Percentiles rank a stretch among this genome's conserved stretches.
Evolutionary conservation across 2,888 invertebrate species (phyloP).

Genomic region (Oscheius myriophilus): DNA sequence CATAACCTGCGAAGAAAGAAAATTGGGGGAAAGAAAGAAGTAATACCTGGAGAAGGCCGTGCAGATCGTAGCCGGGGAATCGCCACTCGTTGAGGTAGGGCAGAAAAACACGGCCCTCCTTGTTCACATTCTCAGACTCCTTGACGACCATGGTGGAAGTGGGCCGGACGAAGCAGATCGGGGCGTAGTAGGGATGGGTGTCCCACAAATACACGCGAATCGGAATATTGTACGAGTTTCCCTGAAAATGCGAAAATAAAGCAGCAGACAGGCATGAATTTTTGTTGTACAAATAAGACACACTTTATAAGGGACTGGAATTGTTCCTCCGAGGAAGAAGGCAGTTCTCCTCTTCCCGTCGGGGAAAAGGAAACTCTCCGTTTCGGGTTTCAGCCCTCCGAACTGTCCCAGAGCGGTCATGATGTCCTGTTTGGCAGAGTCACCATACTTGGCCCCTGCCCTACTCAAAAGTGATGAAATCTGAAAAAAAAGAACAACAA

Average conservation of each 20-base stretch:
- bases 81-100: conserved; percentile 95
- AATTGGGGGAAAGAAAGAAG: not conserved
- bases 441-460: conserved; percentile 53
- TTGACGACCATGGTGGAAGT: conserved; percentile 92
- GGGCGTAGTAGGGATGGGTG: conserved; percentile 94
- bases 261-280: not conserved
- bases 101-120: conserved; percentile 88
- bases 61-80: conserved; percentile 82
- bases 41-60: conserved; percentile 82
- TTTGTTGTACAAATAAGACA: conserved; percentile 12
- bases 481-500: conserved; percentile 8
- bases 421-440: conserved; percentile 63
- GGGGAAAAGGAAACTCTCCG: conserved; percentile 61
- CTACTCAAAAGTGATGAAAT: conserved; percentile 36
- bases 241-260: conserved; percentile 72
- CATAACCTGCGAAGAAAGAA: conserved; percentile 78
- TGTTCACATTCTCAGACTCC: conserved; percentile 51
- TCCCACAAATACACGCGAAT: conserved; percentile 95
- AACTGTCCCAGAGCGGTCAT: conserved; percentile 59
- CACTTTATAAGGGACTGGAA: conserved; percentile 74
- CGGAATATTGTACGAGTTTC: conserved; percentile 90
- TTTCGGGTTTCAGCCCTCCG: conserved; percentile 56
- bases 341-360: conserved; percentile 72
- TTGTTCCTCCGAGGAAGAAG: conserved; percentile 73
- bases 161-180: conserved; percentile 87